Evolutionary conservation across 2,888 invertebrate species (phyloP), one percentile per base, ranked within the genome.

Genomic region (Crepidodera aurea): DNA sequence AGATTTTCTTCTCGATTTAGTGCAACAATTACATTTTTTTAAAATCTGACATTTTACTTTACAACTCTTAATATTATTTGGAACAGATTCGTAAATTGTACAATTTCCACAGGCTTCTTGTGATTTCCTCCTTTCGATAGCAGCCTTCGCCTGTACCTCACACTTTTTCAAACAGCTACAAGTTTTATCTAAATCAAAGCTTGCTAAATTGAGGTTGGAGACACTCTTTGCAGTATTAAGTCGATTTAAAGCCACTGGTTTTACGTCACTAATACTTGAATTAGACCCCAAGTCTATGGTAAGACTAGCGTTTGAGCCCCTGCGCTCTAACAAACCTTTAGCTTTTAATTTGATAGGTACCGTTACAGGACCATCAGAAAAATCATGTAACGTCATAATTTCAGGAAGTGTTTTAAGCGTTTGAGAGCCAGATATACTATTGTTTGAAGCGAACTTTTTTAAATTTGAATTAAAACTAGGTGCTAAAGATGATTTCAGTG

Each of bases 301-400:
- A 1, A 96, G 82, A 58, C 94, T 94, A 0, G 95, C 94, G 77
- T 94, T 96, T 1, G 95, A 96, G 51, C 95, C 95, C 55, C 96
- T 84, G 19, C 96, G 86, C 77, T 94, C 93, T 3, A 94, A 81
- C 1, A 94, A 81, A 64, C 92, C 90, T 77, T 90, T 91, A 39
- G 84, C 80, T 72, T 83, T 83, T 18, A 84, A 80, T 39, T 83
- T 81, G 56, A 84, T 80, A 1, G 84, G 84, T 69, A 84, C 84
- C 0, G 81, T 67, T 29, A 71, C 67, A 27, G 66, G 69, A 15
- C 73, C 73, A 58, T 78, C 78, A 13, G 76, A 73, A 59, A 80
- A 80, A 75, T 90, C 88, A 60, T 88, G 89, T 4, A 90, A 83
- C 0, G 89, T 88, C 67, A 89, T 86, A 0, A 89, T 87, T 82